phyloP scores from a whole-genome alignment of 2,113 vertebrate species.

The Mesitornis unicolor region DNA sequence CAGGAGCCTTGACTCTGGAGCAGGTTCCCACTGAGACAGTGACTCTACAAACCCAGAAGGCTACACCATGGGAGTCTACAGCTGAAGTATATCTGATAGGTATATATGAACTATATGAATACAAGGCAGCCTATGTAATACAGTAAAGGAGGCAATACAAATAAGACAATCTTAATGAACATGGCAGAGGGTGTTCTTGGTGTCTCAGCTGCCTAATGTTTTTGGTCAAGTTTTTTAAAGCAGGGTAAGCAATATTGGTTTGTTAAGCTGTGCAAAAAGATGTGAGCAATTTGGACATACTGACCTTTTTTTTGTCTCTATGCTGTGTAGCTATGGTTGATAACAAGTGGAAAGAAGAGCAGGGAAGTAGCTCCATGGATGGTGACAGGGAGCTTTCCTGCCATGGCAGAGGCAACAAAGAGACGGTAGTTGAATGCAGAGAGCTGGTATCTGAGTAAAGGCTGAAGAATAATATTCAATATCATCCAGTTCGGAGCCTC shows the following conservation, averaged over 20 bases:
- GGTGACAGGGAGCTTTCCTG: background rate
- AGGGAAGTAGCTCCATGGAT: background rate
- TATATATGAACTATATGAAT: background rate
- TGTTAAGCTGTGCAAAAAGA: background rate
- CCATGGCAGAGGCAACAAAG: background rate
- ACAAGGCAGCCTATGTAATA: background rate
- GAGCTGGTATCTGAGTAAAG: background rate
- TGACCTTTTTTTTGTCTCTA: background rate
- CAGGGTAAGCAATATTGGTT: background rate
- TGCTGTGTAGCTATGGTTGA: background rate
- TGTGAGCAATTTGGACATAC: background rate
- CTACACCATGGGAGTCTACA: background rate
- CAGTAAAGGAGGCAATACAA: background rate
- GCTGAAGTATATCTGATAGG: background rate
- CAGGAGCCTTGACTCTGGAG: background rate
- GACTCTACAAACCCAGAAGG: background rate
- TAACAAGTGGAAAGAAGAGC: background rate
- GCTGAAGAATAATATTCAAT: background rate
- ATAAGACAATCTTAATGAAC: background rate
- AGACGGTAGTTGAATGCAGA: background rate
- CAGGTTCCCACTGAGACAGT: background rate
- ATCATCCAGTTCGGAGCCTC: background rate
- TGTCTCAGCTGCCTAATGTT: background rate
- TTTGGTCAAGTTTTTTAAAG: background rate
- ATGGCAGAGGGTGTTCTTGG: background rate